These are phyloP conservation scores for Esox masquinongy DNA, from an alignment of 2,797 vertebrate genomes.

Conservation along the genomic window DNA sequence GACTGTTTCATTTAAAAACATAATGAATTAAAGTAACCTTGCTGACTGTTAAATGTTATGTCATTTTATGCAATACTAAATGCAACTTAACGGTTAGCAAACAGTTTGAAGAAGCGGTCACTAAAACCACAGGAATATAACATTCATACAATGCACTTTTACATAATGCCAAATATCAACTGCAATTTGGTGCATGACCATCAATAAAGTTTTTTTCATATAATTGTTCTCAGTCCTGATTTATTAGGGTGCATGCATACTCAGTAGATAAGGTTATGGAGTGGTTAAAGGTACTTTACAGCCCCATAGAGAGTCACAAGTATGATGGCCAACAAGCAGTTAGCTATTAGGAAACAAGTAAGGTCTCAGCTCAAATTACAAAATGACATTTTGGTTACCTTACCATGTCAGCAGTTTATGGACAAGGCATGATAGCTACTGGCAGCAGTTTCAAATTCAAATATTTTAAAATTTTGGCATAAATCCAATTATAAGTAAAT, in stretches of 20 bases:
- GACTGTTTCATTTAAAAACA: neutral
- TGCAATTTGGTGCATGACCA: neutral
- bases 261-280: neutral
- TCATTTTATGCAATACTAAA: neutral
- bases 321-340: conserved; percentile 1
- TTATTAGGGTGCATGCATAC: neutral
- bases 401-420: too few relatives aligned
- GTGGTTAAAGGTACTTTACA: neutral
- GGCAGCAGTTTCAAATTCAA: too few relatives aligned
- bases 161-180: neutral
- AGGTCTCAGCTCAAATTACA: neutral
- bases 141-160: neutral
- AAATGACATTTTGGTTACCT: too few relatives aligned
- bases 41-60: neutral
- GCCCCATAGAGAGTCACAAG: neutral
- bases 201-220: neutral
- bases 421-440: too few relatives aligned
- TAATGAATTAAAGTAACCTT: neutral
- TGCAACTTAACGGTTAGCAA: neutral
- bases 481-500: too few relatives aligned
- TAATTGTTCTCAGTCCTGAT: neutral
- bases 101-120: neutral
- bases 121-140: neutral
- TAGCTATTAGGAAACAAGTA: neutral
- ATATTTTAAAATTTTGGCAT: too few relatives aligned